Base-by-base conservation (phyloP, 1,140 invertebrate species). In the Brachionus asplanchnoidis region DNA sequence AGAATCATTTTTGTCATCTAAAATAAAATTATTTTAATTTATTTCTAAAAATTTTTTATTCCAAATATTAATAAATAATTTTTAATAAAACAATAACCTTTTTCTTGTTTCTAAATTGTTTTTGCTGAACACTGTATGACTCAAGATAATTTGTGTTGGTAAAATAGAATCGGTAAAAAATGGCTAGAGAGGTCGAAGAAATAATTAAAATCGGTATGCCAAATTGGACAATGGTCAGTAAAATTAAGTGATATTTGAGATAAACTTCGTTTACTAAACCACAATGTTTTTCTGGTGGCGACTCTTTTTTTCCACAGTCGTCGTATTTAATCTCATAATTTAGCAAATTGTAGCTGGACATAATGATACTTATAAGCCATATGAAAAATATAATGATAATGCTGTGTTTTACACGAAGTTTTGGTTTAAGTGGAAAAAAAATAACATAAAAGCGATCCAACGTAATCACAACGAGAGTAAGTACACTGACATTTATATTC, bases 401-500 rank as follows among this genome's bases (percentile, higher is more conserved):
- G 6, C 93, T 93, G 85, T 92, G 89, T 70, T 92, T 89, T 87
- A 93, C 94, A 1, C 93, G 93, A 0, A 93, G 92, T 85, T 92
- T 91, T 14, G 92, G 92, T 87, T 85, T 89, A 40, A 95, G 90
- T 3, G 94, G 94, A 89, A 95, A 92, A 7, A 95, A 92, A 84
- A 95, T 94, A 0, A 94, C 94, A 85, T 88, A 87, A 85, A 94
- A 93, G 12, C 94, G 90, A 89, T 95, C 94, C 46, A 94, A 91
- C 1, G 94, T 93, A 53, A 95, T 94, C 80, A 94, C 93, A 7
- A 93, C 94, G 17, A 95, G 88, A 0, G 94, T 95, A 87, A 95
- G 94, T 9, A 95, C 92, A 65, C 93, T 94, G n/a, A 95, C 94
- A 87, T 93, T 95, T 1, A 95, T 94, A 85, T 92, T 94, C 1